phyloP scores from a whole-genome alignment of 2,113 vertebrate species.

The Dipodomys ordii region DNA sequence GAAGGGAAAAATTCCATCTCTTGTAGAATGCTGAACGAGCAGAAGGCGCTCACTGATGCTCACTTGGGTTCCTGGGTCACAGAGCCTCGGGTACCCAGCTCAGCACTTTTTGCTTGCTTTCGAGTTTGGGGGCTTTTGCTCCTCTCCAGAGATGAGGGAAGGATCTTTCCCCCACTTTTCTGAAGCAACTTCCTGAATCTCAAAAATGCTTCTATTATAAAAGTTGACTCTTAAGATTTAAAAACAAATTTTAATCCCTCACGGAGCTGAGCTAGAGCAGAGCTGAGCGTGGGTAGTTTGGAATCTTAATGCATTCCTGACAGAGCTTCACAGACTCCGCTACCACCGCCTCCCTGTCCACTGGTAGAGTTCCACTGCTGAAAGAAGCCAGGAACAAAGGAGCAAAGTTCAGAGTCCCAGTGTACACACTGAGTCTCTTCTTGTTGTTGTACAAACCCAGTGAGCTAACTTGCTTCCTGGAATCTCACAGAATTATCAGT shows the following conservation, averaged over 20 bases:
- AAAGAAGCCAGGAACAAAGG: neutral
- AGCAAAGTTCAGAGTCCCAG: neutral
- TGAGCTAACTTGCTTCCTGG: constrained; percentile 37
- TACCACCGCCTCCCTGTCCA: neutral
- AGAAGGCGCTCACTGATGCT: neutral
- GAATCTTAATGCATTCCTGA: neutral
- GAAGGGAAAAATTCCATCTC: neutral
- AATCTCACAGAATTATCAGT: constrained; percentile 4
- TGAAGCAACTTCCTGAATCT: neutral
- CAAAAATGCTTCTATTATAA: neutral
- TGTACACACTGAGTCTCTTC: neutral
- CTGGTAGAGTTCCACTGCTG: neutral
- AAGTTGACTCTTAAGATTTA: neutral
- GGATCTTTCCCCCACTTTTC: neutral
- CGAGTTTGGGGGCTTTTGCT: neutral
- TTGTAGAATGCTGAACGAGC: neutral
- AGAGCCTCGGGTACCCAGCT: neutral
- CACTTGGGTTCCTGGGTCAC: neutral
- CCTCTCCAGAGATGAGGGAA: neutral
- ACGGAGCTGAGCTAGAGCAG: neutral
- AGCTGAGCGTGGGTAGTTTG: neutral
- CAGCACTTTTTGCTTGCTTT: too few species aligned
- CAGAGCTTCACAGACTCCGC: neutral
- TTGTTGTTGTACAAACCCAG: constrained; percentile 22
- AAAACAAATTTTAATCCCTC: neutral